Percentiles rank a stretch among this genome's conserved stretches.
Evolutionary conservation across 2,113 vertebrate species (phyloP).

Genomic region (Microtus ochrogaster): DNA sequence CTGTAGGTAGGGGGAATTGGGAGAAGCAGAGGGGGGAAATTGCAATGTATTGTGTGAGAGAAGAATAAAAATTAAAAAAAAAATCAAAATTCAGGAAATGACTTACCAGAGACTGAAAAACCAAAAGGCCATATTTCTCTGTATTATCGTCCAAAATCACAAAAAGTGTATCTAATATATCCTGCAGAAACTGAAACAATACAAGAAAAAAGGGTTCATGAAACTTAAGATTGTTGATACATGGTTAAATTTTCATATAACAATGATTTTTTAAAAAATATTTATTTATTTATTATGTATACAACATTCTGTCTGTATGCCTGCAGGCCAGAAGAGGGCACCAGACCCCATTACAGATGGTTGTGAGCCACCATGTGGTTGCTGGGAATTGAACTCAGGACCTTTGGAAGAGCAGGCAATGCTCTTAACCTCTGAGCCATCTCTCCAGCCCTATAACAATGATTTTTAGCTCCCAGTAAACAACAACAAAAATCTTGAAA

Average conservation of each 20-base stretch:
- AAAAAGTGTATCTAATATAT: slow-evolving; percentile 96
- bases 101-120: slow-evolving; percentile 97
- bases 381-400: too few species aligned
- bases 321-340: too few species aligned
- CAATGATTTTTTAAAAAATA: background rate
- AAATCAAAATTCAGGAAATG: background rate
- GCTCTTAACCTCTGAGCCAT: too few species aligned
- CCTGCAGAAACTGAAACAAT: slow-evolving; percentile 93
- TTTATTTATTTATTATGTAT: too few species aligned
- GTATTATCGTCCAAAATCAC: slow-evolving; percentile 98
- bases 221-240: background rate
- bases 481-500: slow-evolving; percentile 31
- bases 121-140: slow-evolving; percentile 96
- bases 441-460: background rate
- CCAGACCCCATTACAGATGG: too few species aligned
- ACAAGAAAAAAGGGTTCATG: slow-evolving; percentile 46
- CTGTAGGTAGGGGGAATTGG: background rate
- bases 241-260: background rate
- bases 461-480: slow-evolving; percentile 4
- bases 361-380: too few species aligned
- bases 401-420: too few species aligned
- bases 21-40: background rate
- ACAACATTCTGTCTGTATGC: too few species aligned
- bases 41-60: background rate
- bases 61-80: background rate